Evolutionary conservation across 2,113 vertebrate genomes (phyloP), one percentile per base, ranked within the genome.

Genomic region (Willisornis vidua): DNA sequence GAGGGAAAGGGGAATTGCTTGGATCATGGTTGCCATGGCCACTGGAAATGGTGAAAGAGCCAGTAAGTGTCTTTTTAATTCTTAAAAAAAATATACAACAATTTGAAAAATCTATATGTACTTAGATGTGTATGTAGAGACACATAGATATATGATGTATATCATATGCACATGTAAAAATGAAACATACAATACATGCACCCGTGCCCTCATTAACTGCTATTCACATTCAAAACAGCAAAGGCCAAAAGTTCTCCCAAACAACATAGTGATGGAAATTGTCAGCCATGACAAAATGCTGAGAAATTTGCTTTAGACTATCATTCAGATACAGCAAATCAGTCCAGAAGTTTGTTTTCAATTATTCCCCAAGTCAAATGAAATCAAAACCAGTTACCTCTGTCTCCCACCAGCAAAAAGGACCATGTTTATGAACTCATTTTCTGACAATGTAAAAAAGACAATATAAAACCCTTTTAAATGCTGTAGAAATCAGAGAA

Each of bases 1-100:
- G n/a, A 45, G 26, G n/a, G 46, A 57, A 77, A 66, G 25, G 20
- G 16, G 23, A 88, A 82, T 59, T 85, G 19, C 35, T 61, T 49
- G 23, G 33, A 73, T 62, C n/a, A 66, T 0, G 0, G 13, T 51
- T 62, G n/a, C 24, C 59, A 39, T 0, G 0, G 59, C 59, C 45
- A 46, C 45, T 77, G 31, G n/a, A 63, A 89, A 84, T 5, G 3
- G 18, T 22, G n/a, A 33, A 59, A 78, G 14, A 28, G 46, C 1
- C 39, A 81, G 52, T 9, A 52, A 86, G 20, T 10, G 2, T 7
- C 24, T 29, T 66, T 67, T 51, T 9, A 25, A 54, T 48, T 76
- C 13, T 54, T 37, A 15, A 7, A 16, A 35, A 65, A 49, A 49
- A 52, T 41, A 3, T 0, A 77, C 19, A 24, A 20, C 10, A 51